Evolutionary conservation across 2,797 vertebrate species (phyloP).

Genomic region (Enteromius unitaeniatus): DNA sequence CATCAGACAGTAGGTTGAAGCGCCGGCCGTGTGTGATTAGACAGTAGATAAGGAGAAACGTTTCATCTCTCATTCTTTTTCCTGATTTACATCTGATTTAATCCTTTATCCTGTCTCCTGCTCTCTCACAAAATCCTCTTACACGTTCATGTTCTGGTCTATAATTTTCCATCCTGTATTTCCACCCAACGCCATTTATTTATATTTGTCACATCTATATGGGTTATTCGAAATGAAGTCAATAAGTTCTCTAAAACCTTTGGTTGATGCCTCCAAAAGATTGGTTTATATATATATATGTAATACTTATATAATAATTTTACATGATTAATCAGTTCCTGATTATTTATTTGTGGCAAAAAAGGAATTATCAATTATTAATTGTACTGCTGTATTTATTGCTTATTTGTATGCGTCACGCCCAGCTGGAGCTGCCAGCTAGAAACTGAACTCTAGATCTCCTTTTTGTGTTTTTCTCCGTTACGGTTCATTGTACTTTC

Average conservation of each 20-base stretch:
- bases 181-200: slow-evolving; percentile 16
- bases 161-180: slow-evolving; percentile 48
- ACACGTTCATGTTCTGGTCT: slow-evolving; percentile 51
- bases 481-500: too few relatives aligned
- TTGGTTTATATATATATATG: too few relatives aligned
- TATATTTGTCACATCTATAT: background rate
- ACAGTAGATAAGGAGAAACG: slow-evolving; percentile 28
- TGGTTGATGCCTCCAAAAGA: background rate
- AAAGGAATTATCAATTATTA: background rate
- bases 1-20: background rate
- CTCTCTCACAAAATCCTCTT: slow-evolving; percentile 59
- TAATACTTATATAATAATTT: background rate
- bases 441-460: too few relatives aligned
- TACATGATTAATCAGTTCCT: background rate
- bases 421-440: too few relatives aligned
- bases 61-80: slow-evolving; percentile 28
- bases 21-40: background rate
- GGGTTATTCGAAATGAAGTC: background rate
- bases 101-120: slow-evolving; percentile 55
- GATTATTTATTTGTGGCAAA: background rate
- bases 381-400: background rate
- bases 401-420: background rate
- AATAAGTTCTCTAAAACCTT: background rate
- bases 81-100: slow-evolving; percentile 51
- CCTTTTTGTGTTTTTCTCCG: too few relatives aligned